These are phyloP conservation scores for Eulemur mongoz DNA, from an alignment of 2,797 vertebrate genomes.

Conservation along the genomic window DNA sequence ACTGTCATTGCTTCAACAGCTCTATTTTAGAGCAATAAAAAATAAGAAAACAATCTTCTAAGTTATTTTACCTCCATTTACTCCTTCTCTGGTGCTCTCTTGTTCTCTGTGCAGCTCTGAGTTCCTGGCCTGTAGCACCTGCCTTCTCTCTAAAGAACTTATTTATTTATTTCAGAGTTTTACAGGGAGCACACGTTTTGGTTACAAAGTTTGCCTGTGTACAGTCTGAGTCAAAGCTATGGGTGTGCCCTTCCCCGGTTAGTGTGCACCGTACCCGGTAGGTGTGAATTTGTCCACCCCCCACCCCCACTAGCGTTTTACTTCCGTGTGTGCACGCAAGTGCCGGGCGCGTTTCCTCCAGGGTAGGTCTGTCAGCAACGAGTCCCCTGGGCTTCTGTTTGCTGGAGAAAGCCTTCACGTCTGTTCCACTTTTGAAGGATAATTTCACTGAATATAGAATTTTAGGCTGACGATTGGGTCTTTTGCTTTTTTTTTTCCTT, in stretches of 20 bases:
- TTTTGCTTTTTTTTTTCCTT: not conserved
- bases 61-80: not conserved
- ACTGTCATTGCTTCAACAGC: rapidly evolving
- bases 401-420: not conserved
- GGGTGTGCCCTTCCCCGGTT: too few species aligned
- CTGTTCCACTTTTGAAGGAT: not conserved
- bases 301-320: too few species aligned
- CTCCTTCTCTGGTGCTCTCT: not conserved
- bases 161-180: too few species aligned
- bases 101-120: not conserved
- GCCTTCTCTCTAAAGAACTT: not conserved
- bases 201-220: too few species aligned
- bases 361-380: not conserved
- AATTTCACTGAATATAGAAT: not conserved
- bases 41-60: not conserved
- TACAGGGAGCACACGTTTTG: too few species aligned
- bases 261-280: rapidly evolving
- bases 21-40: not conserved
- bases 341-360: rapidly evolving
- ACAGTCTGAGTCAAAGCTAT: too few species aligned
- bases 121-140: not conserved
- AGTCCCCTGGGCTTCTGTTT: not conserved
- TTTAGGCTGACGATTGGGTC: rapidly evolving
- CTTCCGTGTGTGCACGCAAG: too few species aligned
- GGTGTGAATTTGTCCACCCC: too few species aligned